A percentile compares a stretch with the other conserved stretches of the same genome.
phyloP scores from a whole-genome alignment of 2,888 invertebrate genomes.

The Scaptomyza tumidula region DNA sequence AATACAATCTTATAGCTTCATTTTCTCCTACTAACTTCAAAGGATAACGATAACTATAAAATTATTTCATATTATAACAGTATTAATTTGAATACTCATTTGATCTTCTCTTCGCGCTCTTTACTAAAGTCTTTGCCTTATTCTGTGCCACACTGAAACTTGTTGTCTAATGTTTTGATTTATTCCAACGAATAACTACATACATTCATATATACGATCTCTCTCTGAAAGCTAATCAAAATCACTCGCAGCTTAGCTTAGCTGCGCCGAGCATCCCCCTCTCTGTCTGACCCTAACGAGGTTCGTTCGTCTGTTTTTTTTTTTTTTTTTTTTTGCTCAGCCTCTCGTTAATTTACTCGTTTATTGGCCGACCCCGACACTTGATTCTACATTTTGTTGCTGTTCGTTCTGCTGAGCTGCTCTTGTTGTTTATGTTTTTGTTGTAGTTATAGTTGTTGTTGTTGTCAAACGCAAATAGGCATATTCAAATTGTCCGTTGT shows the following conservation, averaged over 20 bases:
- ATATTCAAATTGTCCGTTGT: conserved; percentile 74
- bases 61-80: neutral
- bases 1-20: neutral
- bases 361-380: conserved; percentile 61
- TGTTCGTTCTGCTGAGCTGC: conserved; percentile 17
- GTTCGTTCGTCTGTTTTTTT: too few species aligned
- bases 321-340: conserved; percentile 3
- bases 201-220: conserved; percentile 27
- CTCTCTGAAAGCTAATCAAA: conserved; percentile 40
- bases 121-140: neutral
- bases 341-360: conserved; percentile 59
- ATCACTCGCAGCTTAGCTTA: conserved; percentile 27
- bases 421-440: conserved; percentile 49
- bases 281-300: neutral
- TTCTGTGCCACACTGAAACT: neutral
- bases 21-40: neutral
- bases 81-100: neutral
- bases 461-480: conserved; percentile 73
- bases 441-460: conserved; percentile 35
- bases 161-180: conserved; percentile 7
- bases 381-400: conserved; percentile 62
- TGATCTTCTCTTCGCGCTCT: neutral
- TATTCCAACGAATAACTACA: conserved; percentile 9
- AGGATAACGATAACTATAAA: neutral
- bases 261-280: conserved; percentile 5